Evolutionary conservation across 2,888 invertebrate species (phyloP).

Genomic region (Ormyrus pomaceus): DNA sequence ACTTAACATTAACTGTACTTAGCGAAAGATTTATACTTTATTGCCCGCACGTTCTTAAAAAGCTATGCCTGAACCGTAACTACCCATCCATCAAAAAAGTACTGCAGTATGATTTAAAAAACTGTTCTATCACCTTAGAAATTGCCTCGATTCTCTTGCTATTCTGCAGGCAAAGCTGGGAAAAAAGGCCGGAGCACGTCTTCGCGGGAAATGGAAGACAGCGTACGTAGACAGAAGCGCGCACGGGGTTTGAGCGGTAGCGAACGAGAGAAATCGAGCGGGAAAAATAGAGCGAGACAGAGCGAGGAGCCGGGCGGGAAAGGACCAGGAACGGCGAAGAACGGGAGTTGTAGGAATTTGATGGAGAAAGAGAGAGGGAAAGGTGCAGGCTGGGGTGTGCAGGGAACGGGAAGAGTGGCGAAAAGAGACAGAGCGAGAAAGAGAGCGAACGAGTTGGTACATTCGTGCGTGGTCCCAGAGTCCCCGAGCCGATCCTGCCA

Average conservation of each 20-base stretch:
- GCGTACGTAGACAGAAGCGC: not conserved
- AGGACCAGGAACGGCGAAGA: slow-evolving; percentile 50
- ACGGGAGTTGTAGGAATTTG: slow-evolving; percentile 52
- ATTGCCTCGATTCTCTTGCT: slow-evolving; percentile 5
- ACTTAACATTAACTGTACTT: no score
- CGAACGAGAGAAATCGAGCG: slow-evolving; percentile 53
- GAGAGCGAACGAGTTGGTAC: slow-evolving; percentile 53
- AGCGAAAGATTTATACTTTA: no score
- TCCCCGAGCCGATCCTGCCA: slow-evolving; percentile 76
- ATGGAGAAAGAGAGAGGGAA: slow-evolving; percentile 48
- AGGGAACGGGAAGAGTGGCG: slow-evolving; percentile 17
- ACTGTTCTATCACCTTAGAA: no score
- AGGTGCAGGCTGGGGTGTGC: slow-evolving; percentile 40
- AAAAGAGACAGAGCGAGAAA: slow-evolving; percentile 51
- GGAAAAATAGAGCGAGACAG: slow-evolving; percentile 50
- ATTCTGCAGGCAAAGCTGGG: slow-evolving; percentile 10
- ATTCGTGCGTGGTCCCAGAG: slow-evolving; percentile 74
- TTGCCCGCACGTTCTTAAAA: no score
- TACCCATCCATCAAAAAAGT: no score
- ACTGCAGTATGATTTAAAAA: no score
- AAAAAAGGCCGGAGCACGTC: slow-evolving; percentile 1
- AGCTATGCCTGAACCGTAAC: no score
- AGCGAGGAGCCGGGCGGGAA: slow-evolving; percentile 41
- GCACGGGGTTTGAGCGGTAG: no score
- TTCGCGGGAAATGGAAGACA: slow-evolving; percentile 6